Evolutionary conservation across 2,888 invertebrate genomes (phyloP).

Genomic region (Pomacea canaliculata): DNA sequence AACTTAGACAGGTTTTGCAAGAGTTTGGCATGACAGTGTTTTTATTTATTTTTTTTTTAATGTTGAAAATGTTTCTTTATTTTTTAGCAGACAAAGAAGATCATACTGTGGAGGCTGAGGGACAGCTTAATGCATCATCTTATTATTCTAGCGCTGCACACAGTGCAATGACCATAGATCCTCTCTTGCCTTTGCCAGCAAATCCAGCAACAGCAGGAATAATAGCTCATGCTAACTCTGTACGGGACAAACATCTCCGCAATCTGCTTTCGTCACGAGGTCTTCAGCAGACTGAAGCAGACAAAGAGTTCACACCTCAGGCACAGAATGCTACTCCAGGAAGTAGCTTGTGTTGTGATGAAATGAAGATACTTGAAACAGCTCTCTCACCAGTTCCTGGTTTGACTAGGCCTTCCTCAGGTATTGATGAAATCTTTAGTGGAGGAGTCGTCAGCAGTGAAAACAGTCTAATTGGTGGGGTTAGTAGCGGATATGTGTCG

Average conservation of each 20-base stretch:
- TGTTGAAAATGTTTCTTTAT: no score
- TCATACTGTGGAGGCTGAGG: no score
- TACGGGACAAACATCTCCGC: constrained; percentile 41
- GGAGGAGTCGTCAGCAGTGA: constrained; percentile 1
- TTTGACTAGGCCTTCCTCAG: not conserved
- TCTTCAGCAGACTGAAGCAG: constrained; percentile 14
- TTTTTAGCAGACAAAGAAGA: no score
- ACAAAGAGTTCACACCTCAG: not conserved
- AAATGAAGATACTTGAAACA: no score
- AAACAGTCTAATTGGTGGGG: constrained; percentile 18
- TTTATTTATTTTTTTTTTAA: no score
- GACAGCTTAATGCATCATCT: not conserved
- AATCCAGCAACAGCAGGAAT: constrained; percentile 17
- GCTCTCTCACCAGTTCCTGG: not conserved
- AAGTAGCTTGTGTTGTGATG: not conserved
- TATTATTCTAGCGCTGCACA: not conserved
- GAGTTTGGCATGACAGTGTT: no score
- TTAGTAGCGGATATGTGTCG: constrained; percentile 36
- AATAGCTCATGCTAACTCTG: constrained; percentile 30
- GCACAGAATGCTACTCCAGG: not conserved
- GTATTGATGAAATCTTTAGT: not conserved
- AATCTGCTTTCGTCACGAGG: constrained; percentile 33
- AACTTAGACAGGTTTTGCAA: no score
- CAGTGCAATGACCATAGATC: not conserved
- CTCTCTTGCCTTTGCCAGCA: constrained; percentile 13